These are phyloP conservation scores for Pteropus alecto DNA, from an alignment of 2,113 vertebrate species.

Conservation along the genomic window DNA sequence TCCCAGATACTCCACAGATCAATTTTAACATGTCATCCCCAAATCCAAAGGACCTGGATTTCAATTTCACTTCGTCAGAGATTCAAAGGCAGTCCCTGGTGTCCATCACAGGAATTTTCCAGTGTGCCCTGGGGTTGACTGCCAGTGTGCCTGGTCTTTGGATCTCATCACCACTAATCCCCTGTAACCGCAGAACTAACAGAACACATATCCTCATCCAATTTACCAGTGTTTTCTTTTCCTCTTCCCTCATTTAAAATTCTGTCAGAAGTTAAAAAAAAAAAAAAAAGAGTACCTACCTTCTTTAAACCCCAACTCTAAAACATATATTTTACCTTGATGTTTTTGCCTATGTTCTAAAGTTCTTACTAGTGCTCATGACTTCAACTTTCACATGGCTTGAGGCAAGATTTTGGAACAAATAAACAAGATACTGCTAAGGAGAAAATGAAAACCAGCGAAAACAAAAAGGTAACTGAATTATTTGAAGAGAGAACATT, in stretches of 20 bases:
- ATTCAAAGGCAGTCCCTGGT: background rate
- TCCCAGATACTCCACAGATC: background rate
- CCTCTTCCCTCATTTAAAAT: constrained; percentile 13
- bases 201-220: constrained; percentile 28
- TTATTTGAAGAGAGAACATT: background rate
- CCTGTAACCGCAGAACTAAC: constrained; percentile 27
- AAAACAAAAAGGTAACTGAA: background rate
- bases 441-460: constrained; percentile 39
- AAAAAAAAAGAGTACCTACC: constrained; percentile 6
- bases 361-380: background rate
- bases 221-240: background rate
- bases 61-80: background rate
- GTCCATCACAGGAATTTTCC: constrained; percentile 3
- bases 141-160: constrained; percentile 16
- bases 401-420: background rate
- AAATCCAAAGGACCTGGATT: background rate
- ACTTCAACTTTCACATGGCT: constrained; percentile 3
- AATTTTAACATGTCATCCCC: background rate
- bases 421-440: background rate
- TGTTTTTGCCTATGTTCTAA: background rate
- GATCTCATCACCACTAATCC: constrained; percentile 42
- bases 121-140: background rate
- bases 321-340: background rate
- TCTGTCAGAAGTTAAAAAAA: background rate
- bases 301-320: background rate